A percentile compares a stretch with the other conserved stretches of the same genome.
Evolutionary conservation across 30 jellyfish, hydroid and myxozoan genomes (phyloP).

Genomic region (Aurelia sp.): DNA sequence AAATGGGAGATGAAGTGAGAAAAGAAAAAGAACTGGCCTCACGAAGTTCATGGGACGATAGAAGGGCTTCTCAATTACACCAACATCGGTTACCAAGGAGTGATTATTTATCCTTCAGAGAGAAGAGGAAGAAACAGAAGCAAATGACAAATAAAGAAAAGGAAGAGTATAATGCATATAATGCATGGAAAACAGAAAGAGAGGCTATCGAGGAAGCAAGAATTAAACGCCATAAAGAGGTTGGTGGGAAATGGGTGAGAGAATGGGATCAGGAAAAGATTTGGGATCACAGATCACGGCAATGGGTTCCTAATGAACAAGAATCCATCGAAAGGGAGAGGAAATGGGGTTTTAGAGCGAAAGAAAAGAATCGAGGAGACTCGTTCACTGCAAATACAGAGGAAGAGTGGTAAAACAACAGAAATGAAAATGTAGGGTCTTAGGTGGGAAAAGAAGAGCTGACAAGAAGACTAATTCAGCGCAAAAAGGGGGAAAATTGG

Average conservation of each 20-base stretch:
- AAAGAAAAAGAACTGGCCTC: too few species aligned
- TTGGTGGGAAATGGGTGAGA: slow-evolving; percentile 31
- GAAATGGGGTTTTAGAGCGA: not conserved
- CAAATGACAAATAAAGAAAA: slow-evolving; percentile 23
- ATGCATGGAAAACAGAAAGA: slow-evolving; percentile 31
- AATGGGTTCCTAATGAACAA: slow-evolving; percentile 17
- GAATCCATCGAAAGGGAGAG: not conserved
- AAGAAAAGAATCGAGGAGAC: not conserved
- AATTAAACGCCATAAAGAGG: slow-evolving; percentile 9
- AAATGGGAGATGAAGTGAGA: too few species aligned
- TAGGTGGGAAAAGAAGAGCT: too few species aligned
- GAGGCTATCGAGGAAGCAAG: slow-evolving; percentile 37
- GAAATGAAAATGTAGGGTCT: too few species aligned
- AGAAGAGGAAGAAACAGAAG: not conserved
- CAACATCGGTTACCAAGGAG: too few species aligned
- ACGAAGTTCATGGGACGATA: too few species aligned
- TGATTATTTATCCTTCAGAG: too few species aligned
- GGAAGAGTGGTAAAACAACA: too few species aligned
- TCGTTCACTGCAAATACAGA: too few species aligned
- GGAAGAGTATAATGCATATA: not conserved
- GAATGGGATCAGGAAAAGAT: slow-evolving; percentile 41
- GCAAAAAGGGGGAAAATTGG: too few species aligned
- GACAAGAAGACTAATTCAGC: too few species aligned
- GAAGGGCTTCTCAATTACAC: too few species aligned
- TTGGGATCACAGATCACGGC: not conserved